A percentile compares a stretch with the other conserved stretches of the same genome.
Conservation (phyloP, 2,797 vertebrate species). For the Karalla daura region DNA sequence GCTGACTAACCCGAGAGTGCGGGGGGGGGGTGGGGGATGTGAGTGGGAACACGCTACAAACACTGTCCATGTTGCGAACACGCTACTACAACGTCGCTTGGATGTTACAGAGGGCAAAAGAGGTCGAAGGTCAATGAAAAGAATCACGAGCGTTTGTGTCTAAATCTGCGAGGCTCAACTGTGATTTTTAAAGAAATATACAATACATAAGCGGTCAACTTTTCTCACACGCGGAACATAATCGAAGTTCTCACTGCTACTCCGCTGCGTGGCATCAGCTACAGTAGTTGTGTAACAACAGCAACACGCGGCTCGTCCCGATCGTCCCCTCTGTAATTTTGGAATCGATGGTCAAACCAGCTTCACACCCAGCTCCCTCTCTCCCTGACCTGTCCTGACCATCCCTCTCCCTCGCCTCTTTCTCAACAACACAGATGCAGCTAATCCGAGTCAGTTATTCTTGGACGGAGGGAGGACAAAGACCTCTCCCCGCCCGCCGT, state of each 20-base stretch:
- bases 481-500: slow-evolving; percentile 32
- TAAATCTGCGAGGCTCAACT: not conserved
- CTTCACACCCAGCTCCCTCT: not conserved
- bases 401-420: not conserved
- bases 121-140: slow-evolving; percentile 46
- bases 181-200: not conserved
- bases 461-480: slow-evolving; percentile 54
- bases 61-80: not conserved
- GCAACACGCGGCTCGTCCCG: not conserved
- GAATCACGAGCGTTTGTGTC: not conserved
- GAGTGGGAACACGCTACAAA: not conserved
- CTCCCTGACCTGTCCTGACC: not conserved
- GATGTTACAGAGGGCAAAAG: slow-evolving; percentile 17
- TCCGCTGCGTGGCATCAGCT: slow-evolving; percentile 1
- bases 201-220: not conserved
- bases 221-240: not conserved
- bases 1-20: not conserved
- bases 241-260: not conserved
- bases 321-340: not conserved
- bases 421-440: slow-evolving; percentile 10
- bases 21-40: not conserved
- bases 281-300: slow-evolving; percentile 13
- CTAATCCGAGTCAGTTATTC: slow-evolving; percentile 53
- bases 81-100: slow-evolving; percentile 5
- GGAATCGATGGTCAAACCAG: too few species aligned